Base-by-base conservation (phyloP, 2,797 vertebrate genomes). In the Leptodactylus fallax region DNA sequence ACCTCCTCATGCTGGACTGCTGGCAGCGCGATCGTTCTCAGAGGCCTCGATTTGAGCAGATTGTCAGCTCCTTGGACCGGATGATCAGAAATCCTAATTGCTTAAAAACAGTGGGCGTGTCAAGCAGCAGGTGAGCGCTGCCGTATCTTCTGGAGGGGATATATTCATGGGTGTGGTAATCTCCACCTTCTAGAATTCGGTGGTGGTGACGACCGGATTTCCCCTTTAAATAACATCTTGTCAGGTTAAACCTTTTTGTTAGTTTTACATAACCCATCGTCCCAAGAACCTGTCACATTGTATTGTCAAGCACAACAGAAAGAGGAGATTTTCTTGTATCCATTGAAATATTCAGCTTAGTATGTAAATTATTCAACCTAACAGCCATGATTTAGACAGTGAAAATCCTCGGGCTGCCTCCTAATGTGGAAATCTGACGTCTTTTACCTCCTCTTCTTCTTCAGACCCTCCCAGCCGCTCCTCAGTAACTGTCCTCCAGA, bases 1-100 rank as follows among this genome's bases (percentile, higher is more conserved):
- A 99, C 0, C 96, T 97, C 6, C 94, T 99, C 74, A 99, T 99
- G 98, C 96, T 99, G 88, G 96, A 96, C 93, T 99, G 98, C 92
- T 99, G 98, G 98, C 96, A 97, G 71, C 95, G 96, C 0, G 96
- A 98, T 13, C 94, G 96, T 8, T 92, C 92, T 7, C 95, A 96
- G 71, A 95, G 98, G 67, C 98, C 96, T 2, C 95, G 93, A 86
- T 99, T 99, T 82, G 96, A 97, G 90, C 95, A 97, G 58, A 95
- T 99, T 60, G 91, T 92, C 77, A 92, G 93, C 55, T 94, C 95
- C 53, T 91, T 96, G 87, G 95, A 95, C 13, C 94, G 95, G 5
- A 87, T 96, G 88, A 92, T 94, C 8, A 92, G 94, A 1, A 95
- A 93, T 51, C 95, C 95, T 0, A 94, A 94, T 19, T 92, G 94